Evolutionary conservation across 2,113 vertebrate species (phyloP), one percentile per base, ranked within the genome.

Genomic region (Engystomops pustulosus): DNA sequence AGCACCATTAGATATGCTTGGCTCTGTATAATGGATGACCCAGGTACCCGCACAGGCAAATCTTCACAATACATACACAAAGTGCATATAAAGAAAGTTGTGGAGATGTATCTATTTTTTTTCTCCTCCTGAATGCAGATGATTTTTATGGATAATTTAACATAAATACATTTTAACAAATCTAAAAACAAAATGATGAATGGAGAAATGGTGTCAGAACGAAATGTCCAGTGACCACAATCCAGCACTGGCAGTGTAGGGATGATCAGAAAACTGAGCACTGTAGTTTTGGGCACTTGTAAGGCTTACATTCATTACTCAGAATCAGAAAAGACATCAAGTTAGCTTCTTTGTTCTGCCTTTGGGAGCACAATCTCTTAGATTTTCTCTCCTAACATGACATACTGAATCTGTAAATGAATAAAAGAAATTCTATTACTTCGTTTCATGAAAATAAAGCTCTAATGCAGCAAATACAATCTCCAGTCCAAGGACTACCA

Each of bases 361-460:
- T 84, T 78, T 79, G 74, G 71, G 74, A 84, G 69, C 82, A 78
- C 69, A 83, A 83, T 38, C 41, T 60, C 80, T 83, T 68, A 81
- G 51, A 55, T 67, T 83, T 44, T 71, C 25, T 49, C 81, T 75
- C 81, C 81, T 83, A 83, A 83, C 81, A 83, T 67, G 83, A 85
- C 83, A 85, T 85, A 85, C 83, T 85, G 83, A 58, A 85, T 85
- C 83, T 85, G 83, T 27, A 85, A 85, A 85, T 85, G 83, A 85
- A 85, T 85, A 79, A 79, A 85, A 85, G 75, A 85, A 55, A 85
- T 70, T 34, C 45, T 65, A 85, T 85, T 85, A 85, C 55, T 85
- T 27, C 51, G 23, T 79, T 44, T 85, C 25, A 69, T 55, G 53
- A 15, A 34, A 17, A 68, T 38, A 51, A 58, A 67, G 32, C 32